These are phyloP conservation scores for Oncorhynchus tshawytscha DNA, from an alignment of 2,113 vertebrate genomes.

Conservation along the genomic window DNA sequence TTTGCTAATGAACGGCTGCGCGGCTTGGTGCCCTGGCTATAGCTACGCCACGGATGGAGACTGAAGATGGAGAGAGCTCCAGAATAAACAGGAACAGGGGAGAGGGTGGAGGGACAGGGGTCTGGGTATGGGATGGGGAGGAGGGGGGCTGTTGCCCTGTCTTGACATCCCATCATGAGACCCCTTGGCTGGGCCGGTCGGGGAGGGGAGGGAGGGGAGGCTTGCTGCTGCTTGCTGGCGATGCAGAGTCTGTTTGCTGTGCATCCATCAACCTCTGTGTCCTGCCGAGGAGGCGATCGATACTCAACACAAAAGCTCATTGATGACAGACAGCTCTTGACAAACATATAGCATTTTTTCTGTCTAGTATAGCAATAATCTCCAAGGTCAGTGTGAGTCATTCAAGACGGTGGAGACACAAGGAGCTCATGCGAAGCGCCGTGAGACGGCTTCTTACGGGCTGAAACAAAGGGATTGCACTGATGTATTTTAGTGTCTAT, in stretches of 20 bases:
- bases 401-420: slow-evolving; percentile 24
- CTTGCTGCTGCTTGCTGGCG: slow-evolving; percentile 66
- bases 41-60: neutral
- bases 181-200: slow-evolving; percentile 18
- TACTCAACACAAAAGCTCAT: slow-evolving; percentile 73
- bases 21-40: slow-evolving; percentile 15
- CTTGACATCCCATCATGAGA: slow-evolving; percentile 61
- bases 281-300: slow-evolving; percentile 66
- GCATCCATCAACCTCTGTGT: slow-evolving; percentile 69
- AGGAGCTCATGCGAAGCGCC: slow-evolving; percentile 12
- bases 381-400: slow-evolving; percentile 67
- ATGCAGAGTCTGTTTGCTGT: slow-evolving; percentile 71
- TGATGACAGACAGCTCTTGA: slow-evolving; percentile 74
- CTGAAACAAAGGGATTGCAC: slow-evolving; percentile 11
- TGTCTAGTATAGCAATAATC: slow-evolving; percentile 74
- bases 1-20: slow-evolving; percentile 59
- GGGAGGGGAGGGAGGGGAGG: slow-evolving; percentile 65
- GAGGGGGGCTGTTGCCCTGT: slow-evolving; percentile 3
- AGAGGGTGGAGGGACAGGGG: neutral
- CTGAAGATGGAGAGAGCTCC: neutral
- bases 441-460: slow-evolving; percentile 24
- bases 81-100: neutral
- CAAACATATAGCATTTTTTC: slow-evolving; percentile 74
- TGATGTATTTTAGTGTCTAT: neutral
- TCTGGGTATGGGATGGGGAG: neutral